phyloP scores from a whole-genome alignment of 2,797 vertebrate genomes.

The Anabacerthia variegaticeps region DNA sequence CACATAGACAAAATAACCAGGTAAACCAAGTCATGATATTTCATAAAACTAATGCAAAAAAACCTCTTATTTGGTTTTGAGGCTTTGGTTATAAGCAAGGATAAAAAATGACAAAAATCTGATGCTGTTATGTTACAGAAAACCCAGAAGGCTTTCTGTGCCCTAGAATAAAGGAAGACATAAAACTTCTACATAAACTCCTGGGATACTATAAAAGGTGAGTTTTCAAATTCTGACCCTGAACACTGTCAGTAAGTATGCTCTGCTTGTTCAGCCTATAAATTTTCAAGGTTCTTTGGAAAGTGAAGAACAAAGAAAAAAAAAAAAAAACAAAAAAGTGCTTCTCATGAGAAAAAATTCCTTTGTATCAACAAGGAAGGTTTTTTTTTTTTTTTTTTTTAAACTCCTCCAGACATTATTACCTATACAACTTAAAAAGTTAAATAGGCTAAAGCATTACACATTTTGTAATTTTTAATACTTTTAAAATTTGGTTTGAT shows the following conservation, averaged over 20 bases:
- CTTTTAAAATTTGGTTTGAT: conserved; percentile 5
- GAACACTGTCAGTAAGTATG: background rate
- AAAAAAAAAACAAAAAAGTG: background rate
- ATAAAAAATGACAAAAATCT: background rate
- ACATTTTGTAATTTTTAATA: background rate
- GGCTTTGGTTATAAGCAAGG: background rate
- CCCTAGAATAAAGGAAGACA: conserved; percentile 14
- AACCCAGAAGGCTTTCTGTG: background rate
- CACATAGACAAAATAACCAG: background rate
- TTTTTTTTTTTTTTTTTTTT: background rate
- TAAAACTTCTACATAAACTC: conserved; percentile 42
- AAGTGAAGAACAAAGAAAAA: conserved; percentile 1
- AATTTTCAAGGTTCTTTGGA: conserved; percentile 55
- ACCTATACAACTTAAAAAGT: background rate
- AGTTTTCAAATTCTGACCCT: conserved; percentile 50
- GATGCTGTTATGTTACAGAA: background rate
- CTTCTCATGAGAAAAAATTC: background rate
- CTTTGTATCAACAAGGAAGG: background rate
- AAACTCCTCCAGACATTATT: background rate
- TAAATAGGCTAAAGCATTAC: background rate
- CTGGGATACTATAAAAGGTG: conserved; percentile 5
- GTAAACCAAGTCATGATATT: background rate
- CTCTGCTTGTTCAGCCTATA: conserved; percentile 19
- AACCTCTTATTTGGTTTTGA: background rate
- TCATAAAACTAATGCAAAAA: background rate